Conservation (phyloP, 2,888 invertebrate genomes). For the Drosophila sordidula region DNA sequence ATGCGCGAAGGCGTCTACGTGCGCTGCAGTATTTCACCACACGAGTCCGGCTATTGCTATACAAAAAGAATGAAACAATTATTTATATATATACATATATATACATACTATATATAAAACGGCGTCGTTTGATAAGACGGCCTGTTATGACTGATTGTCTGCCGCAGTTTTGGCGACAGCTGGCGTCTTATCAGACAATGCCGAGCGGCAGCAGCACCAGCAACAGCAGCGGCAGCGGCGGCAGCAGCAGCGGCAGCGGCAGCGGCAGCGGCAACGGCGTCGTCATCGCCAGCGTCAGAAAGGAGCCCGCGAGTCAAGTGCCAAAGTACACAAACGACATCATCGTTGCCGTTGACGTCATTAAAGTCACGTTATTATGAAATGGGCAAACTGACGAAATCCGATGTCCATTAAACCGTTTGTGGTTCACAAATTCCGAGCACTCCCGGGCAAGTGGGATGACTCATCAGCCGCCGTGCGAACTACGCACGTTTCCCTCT, state of each 20-base stretch:
- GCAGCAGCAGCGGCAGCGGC: background rate
- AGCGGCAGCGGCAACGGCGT: background rate
- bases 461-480: constrained; percentile 5
- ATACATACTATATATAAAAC: background rate
- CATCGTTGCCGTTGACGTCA: constrained; percentile 18
- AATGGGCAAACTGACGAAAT: constrained; percentile 19
- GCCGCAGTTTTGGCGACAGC: constrained; percentile 27
- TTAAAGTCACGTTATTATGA: background rate
- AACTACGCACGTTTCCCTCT: background rate
- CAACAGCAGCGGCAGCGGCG: background rate
- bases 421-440: constrained; percentile 1
- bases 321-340: constrained; percentile 58
- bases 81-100: background rate
- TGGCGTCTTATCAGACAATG: constrained; percentile 55
- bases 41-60: constrained; percentile 21
- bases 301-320: constrained; percentile 19
- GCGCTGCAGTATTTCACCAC: constrained; percentile 69
- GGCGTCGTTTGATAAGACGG: constrained; percentile 35
- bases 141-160: constrained; percentile 74
- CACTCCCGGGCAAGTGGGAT: background rate
- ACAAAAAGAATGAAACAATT: background rate
- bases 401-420: background rate
- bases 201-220: background rate
- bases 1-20: constrained; percentile 61
- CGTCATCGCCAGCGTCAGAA: constrained; percentile 18